phyloP scores from a whole-genome alignment of 2,797 vertebrate species.

The Melanotaenia trifasciata region DNA sequence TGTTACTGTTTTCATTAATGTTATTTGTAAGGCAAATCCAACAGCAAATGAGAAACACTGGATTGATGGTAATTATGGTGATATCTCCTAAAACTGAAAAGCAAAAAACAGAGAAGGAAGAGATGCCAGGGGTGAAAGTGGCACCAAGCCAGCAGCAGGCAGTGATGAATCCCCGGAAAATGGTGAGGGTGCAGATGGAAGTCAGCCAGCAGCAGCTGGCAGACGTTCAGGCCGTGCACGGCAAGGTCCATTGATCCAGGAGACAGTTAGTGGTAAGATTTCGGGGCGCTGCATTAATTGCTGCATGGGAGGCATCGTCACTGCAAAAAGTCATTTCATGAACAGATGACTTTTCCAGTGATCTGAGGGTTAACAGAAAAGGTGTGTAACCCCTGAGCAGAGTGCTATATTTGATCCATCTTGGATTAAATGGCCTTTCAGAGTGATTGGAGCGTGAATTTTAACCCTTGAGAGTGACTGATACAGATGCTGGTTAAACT shows the following conservation, averaged over 20 bases:
- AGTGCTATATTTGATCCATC: conserved; percentile 47
- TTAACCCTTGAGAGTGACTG: conserved; percentile 39
- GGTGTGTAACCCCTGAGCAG: conserved; percentile 36
- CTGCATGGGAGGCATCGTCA: conserved; percentile 75
- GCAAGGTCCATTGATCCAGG: conserved; percentile 70
- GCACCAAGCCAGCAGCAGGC: conserved; percentile 57
- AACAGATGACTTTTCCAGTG: conserved; percentile 63
- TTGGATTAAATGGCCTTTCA: conserved; percentile 44
- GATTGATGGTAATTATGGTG: conserved; percentile 67
- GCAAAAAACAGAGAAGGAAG: conserved; percentile 49
- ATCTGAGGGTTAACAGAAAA: conserved; percentile 45
- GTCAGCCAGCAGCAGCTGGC: conserved; percentile 61
- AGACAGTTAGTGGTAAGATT: conserved; percentile 82
- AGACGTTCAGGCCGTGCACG: conserved; percentile 62
- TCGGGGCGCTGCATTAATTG: conserved; percentile 52
- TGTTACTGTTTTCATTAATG: conserved; percentile 61
- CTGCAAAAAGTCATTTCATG: conserved; percentile 64
- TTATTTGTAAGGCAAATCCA: conserved; percentile 60
- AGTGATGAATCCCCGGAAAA: conserved; percentile 58
- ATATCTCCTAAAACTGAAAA: conserved; percentile 67
- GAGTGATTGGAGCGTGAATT: conserved; percentile 40
- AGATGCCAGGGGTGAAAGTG: conserved; percentile 55
- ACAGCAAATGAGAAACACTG: conserved; percentile 64
- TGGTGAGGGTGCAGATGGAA: conserved; percentile 61
- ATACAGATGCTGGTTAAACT: conserved; percentile 27